phyloP scores from a whole-genome alignment of 2,113 vertebrate genomes.

The Sialia sialis region DNA sequence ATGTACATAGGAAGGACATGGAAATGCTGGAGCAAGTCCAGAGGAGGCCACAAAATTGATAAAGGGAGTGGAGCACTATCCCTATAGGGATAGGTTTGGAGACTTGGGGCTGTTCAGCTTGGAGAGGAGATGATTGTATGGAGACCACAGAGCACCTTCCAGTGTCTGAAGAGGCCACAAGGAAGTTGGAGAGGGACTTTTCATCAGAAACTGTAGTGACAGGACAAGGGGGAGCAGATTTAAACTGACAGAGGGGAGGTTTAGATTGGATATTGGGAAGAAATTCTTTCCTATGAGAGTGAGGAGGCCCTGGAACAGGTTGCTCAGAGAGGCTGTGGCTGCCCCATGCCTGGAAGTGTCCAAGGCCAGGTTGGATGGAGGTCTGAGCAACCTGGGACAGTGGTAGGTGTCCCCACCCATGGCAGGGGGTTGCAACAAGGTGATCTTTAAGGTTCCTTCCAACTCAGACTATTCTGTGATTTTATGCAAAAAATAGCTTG shows the following conservation, averaged over 20 bases:
- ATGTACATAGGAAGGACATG: not conserved
- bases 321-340: not conserved
- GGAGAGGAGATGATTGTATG: not conserved
- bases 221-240: not conserved
- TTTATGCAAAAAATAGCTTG: not conserved
- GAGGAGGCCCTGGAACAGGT: rapidly evolving
- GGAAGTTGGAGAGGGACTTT: not conserved
- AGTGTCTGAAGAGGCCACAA: not conserved
- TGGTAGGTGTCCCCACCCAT: not conserved
- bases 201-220: not conserved
- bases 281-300: not conserved
- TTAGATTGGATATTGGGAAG: not conserved
- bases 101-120: not conserved
- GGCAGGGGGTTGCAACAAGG: not conserved
- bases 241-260: not conserved
- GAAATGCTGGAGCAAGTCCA: not conserved
- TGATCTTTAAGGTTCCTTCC: not conserved
- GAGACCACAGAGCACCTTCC: not conserved
- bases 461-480: not conserved
- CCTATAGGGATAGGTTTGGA: not conserved
- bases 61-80: not conserved
- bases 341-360: not conserved
- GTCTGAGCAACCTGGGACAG: rapidly evolving
- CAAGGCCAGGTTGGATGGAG: not conserved
- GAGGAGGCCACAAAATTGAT: not conserved